phyloP scores from a whole-genome alignment of 2,797 vertebrate genomes.

The Gobionotothen gibberifrons region DNA sequence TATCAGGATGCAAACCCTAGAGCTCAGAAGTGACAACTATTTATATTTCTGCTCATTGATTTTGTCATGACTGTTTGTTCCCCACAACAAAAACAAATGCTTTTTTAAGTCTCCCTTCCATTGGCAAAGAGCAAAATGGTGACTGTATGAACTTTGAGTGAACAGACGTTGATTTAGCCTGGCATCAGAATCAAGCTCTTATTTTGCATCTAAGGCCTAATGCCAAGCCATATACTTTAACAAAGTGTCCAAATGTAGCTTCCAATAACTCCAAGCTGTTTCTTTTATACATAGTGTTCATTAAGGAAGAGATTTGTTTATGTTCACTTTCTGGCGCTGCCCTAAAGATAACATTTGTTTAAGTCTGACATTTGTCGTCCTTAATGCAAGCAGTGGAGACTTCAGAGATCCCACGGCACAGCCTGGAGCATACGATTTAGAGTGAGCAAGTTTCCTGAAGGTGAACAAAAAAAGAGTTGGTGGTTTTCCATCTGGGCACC shows the following conservation, averaged over 20 bases:
- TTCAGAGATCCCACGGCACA: conserved; percentile 57
- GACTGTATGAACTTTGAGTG: background rate
- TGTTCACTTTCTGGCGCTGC: conserved; percentile 17
- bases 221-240: background rate
- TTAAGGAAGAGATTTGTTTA: conserved; percentile 22
- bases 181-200: conserved; percentile 2
- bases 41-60: background rate
- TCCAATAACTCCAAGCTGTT: conserved; percentile 7
- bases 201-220: conserved; percentile 10
- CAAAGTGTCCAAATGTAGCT: conserved; percentile 17
- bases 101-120: background rate
- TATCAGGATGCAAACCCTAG: background rate
- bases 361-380: conserved; percentile 63
- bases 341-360: conserved; percentile 57
- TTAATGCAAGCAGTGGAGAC: conserved; percentile 54
- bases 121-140: background rate
- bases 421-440: conserved; percentile 67
- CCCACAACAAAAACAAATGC: background rate
- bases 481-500: conserved; percentile 84
- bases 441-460: conserved; percentile 76
- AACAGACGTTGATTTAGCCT: conserved; percentile 24
- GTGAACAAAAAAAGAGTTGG: conserved; percentile 80
- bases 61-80: background rate
- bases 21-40: background rate
- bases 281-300: background rate